phyloP scores from a whole-genome alignment of 2,113 vertebrate genomes.

The Speoplatyrhinus poulsoni region DNA sequence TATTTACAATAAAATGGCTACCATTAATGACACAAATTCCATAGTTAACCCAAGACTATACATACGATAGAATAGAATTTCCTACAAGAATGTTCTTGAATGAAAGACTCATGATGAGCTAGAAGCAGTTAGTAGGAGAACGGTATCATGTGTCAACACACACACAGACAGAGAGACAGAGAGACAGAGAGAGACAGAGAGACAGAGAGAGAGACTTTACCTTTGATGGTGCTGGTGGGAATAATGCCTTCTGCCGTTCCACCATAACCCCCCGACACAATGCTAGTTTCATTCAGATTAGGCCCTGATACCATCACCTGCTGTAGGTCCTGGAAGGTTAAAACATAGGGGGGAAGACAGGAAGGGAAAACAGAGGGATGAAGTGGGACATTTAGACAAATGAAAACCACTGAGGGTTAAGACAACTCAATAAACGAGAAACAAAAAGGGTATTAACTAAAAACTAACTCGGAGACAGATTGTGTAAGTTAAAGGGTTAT shows the following conservation, averaged over 20 bases:
- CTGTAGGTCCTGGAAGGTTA: constrained; percentile 85
- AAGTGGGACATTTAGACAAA: background rate
- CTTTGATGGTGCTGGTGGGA: constrained; percentile 86
- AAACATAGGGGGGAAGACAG: constrained; percentile 13
- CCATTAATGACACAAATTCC: too few species aligned
- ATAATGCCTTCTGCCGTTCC: constrained; percentile 92
- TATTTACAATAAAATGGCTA: too few species aligned
- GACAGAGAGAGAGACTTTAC: constrained; percentile 51
- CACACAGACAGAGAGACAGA: background rate
- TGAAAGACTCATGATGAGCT: background rate
- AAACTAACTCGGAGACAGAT: background rate
- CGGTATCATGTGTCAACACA: background rate
- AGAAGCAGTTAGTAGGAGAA: background rate
- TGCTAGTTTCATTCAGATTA: constrained; percentile 96
- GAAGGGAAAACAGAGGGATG: background rate
- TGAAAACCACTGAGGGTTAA: background rate
- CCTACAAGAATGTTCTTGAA: background rate
- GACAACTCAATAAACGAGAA: background rate
- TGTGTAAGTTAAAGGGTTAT: constrained; percentile 15
- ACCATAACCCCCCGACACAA: constrained; percentile 94
- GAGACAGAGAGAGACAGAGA: background rate
- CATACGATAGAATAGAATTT: background rate
- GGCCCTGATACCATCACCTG: constrained; percentile 98
- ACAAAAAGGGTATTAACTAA: too few species aligned
- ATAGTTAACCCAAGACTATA: too few species aligned